phyloP scores from a whole-genome alignment of 2,113 vertebrate genomes.

The Platycercus adscitus region DNA sequence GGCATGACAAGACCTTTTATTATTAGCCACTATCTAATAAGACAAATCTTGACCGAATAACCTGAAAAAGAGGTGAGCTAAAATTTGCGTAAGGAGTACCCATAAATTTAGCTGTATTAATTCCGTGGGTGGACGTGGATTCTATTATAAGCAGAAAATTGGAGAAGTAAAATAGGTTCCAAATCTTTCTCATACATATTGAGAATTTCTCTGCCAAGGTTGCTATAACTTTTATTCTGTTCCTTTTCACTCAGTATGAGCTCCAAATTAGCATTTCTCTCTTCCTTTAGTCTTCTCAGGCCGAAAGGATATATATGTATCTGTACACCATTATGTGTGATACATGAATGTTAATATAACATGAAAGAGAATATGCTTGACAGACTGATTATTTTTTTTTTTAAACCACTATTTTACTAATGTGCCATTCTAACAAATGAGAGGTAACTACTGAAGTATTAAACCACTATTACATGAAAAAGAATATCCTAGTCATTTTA shows the following conservation, averaged over 20 bases:
- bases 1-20: background rate
- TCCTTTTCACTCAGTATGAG: background rate
- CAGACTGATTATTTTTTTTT: background rate
- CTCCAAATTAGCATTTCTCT: background rate
- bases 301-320: background rate
- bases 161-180: background rate
- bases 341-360: background rate
- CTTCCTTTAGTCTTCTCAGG: background rate
- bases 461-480: background rate
- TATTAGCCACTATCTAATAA: constrained; percentile 31
- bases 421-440: constrained; percentile 7
- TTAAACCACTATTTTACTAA: background rate
- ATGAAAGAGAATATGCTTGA: background rate
- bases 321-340: background rate
- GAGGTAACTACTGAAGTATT: background rate
- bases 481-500: background rate
- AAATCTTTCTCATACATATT: background rate
- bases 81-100: background rate
- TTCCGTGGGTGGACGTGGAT: background rate
- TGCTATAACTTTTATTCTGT: background rate
- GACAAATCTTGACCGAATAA: constrained; percentile 41
- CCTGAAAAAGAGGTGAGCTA: constrained; percentile 2
- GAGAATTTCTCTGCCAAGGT: background rate
- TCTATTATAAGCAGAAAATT: background rate
- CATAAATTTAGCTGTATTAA: constrained; percentile 11